Conservation (phyloP, 2,888 invertebrate species). For the Drosophila merina region DNA sequence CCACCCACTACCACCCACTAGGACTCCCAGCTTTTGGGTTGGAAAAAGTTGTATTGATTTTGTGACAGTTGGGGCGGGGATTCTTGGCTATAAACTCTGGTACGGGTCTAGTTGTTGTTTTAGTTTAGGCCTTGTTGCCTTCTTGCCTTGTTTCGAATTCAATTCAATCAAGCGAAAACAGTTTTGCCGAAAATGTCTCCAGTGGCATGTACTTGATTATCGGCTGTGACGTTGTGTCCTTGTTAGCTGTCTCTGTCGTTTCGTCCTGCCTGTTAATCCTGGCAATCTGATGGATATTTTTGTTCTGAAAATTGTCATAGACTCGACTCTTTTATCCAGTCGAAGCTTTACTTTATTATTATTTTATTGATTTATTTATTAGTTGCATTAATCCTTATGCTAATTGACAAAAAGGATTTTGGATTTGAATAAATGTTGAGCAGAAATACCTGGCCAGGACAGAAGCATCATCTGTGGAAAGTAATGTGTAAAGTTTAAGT, state of each 20-base stretch:
- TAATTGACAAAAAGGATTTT: neutral
- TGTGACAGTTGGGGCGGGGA: slow-evolving; percentile 63
- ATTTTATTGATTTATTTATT: no score
- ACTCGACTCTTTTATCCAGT: no score
- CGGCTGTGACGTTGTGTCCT: slow-evolving; percentile 41
- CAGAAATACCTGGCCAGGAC: slow-evolving; percentile 5
- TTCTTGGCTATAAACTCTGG: slow-evolving; percentile 17
- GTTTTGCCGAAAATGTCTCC: slow-evolving; percentile 75
- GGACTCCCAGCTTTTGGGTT: slow-evolving; percentile 11
- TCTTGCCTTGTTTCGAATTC: slow-evolving; percentile 45
- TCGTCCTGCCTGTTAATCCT: slow-evolving; percentile 7
- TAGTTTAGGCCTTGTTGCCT: slow-evolving; percentile 64
- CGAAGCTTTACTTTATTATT: no score
- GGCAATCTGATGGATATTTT: neutral
- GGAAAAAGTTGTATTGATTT: slow-evolving; percentile 71
- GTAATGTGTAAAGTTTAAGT: slow-evolving; percentile 37
- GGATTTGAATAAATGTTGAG: no score
- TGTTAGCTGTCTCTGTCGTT: slow-evolving; percentile 34
- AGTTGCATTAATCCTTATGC: neutral
- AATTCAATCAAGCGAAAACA: slow-evolving; percentile 76
- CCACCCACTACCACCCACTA: no score
- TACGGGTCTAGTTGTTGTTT: slow-evolving; percentile 4
- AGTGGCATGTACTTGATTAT: slow-evolving; percentile 77
- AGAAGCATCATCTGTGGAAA: slow-evolving; percentile 25
- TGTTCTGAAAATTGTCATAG: no score